Evolutionary conservation across 2,113 vertebrate genomes (phyloP).

Genomic region (Podocnemis expansa): DNA sequence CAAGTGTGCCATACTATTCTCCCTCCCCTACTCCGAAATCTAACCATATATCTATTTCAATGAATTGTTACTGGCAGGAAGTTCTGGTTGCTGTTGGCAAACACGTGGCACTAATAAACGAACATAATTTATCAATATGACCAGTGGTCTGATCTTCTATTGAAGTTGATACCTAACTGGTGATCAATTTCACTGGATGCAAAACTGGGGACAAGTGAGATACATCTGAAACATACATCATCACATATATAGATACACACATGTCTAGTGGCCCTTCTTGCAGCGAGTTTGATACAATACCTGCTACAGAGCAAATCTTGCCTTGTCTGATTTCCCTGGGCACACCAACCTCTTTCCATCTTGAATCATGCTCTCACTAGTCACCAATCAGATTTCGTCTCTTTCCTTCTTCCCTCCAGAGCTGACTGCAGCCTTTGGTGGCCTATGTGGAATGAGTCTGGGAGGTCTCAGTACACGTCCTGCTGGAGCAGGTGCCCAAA

Average conservation of each 20-base stretch:
- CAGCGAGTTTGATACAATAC: neutral
- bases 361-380: neutral
- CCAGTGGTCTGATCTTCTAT: neutral
- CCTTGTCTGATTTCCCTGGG: neutral
- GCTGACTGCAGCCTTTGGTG: neutral
- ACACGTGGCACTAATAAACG: neutral
- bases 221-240: too few relatives aligned
- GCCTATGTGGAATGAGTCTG: neutral
- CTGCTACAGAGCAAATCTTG: neutral
- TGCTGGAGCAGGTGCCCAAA: neutral
- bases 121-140: neutral
- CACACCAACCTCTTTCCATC: neutral
- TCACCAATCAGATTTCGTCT: neutral
- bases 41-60: neutral
- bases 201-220: neutral
- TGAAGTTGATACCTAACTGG: neutral
- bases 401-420: neutral
- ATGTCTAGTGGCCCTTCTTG: neutral
- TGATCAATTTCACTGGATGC: neutral
- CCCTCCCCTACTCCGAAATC: neutral
- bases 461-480: neutral
- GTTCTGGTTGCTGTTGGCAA: neutral
- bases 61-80: neutral
- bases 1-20: accelerated
- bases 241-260: too few relatives aligned